Percentiles rank a stretch among this genome's conserved stretches.
Conservation (phyloP, 2,113 vertebrate genomes). For the Varanus salvator region DNA sequence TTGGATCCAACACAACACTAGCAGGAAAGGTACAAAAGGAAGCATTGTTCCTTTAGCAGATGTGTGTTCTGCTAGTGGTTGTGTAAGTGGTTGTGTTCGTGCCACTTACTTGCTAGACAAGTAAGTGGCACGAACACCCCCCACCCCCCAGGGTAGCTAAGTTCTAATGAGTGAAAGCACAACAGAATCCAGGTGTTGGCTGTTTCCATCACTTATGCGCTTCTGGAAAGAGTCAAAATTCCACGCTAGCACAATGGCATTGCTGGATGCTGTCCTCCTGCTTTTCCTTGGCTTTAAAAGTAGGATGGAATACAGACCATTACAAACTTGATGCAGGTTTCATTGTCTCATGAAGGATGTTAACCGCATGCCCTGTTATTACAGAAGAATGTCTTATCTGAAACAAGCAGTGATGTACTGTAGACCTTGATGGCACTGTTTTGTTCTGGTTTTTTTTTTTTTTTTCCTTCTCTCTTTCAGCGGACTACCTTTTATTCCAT, state of each 20-base stretch:
- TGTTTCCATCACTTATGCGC: too few species aligned
- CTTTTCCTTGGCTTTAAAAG: neutral
- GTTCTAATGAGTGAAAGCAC: neutral
- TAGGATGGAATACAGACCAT: neutral
- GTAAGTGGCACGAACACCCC: neutral
- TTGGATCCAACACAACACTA: too few species aligned
- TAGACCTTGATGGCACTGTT: neutral
- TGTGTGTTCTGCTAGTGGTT: neutral
- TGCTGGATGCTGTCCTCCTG: neutral
- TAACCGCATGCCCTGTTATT: neutral
- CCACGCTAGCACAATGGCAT: too few species aligned
- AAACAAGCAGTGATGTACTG: neutral
- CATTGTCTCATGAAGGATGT: neutral
- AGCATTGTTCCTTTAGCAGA: too few species aligned
- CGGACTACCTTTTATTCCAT: conserved; percentile 96
- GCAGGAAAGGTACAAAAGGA: too few species aligned
- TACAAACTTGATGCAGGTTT: neutral
- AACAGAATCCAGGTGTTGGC: neutral
- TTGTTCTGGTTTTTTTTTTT: too few species aligned
- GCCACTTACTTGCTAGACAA: too few species aligned
- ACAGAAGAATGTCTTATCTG: neutral
- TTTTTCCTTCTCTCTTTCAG: conserved; percentile 66
- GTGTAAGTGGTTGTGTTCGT: too few species aligned
- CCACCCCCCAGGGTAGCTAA: neutral
- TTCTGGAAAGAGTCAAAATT: neutral